Percentiles rank a stretch among this genome's conserved stretches.
Evolutionary conservation across 1,140 invertebrate species (phyloP).

Genomic region (Anthonomus grandis): DNA sequence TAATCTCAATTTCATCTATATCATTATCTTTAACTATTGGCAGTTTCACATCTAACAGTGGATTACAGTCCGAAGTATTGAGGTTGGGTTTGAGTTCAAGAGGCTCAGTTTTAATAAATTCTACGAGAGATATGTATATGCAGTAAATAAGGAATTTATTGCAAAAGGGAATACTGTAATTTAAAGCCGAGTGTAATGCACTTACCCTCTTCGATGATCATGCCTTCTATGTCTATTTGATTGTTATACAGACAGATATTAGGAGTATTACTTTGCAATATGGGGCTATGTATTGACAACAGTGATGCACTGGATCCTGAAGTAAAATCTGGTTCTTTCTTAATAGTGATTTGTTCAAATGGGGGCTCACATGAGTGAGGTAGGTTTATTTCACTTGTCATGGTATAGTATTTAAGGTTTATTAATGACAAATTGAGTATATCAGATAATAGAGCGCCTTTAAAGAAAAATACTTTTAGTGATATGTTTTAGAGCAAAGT

Average conservation of each 20-base stretch:
- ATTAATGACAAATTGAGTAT: too few species aligned
- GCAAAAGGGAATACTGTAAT: neutral
- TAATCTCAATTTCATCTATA: conserved; percentile 9
- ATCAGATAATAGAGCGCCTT: too few species aligned
- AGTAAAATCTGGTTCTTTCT: conserved; percentile 2
- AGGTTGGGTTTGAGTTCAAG: neutral
- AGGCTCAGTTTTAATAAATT: neutral
- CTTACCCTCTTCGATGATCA: neutral
- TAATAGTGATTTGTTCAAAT: conserved; percentile 14
- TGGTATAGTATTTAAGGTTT: too few species aligned
- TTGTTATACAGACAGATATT: neutral
- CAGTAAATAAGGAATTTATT: neutral
- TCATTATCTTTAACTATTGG: neutral
- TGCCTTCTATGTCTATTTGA: neutral
- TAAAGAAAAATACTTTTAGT: too few species aligned
- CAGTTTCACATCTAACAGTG: neutral
- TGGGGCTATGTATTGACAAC: conserved; percentile 1
- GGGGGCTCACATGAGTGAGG: neutral
- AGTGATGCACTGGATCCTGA: conserved; percentile 9
- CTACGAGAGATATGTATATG: neutral
- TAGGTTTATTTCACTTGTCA: neutral
- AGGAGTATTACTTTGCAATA: conserved; percentile 5
- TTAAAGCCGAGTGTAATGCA: neutral
- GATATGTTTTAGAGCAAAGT: too few species aligned
- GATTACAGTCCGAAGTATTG: neutral